A percentile compares a stretch with the other conserved stretches of the same genome.
Evolutionary conservation across 23 tunicate species (phyloP).

Genomic region (Diplosoma virens): DNA sequence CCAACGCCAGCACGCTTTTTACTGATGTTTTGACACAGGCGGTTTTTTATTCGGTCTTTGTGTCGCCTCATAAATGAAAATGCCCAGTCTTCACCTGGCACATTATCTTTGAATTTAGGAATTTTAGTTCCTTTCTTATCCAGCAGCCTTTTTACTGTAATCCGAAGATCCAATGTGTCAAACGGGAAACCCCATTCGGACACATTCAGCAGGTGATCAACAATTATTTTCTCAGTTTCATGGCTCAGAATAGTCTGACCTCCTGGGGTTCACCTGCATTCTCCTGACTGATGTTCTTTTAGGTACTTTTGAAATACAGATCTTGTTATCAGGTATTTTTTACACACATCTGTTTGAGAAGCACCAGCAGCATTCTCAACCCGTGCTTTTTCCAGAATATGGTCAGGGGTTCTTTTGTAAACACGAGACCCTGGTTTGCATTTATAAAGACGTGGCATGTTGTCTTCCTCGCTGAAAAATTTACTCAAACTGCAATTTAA

Average conservation of each 20-base stretch:
- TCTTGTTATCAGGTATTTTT: too few species aligned
- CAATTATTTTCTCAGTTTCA: constrained; percentile 3
- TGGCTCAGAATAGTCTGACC: constrained; percentile 10
- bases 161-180: constrained; percentile 3
- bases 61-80: neutral
- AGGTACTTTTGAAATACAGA: too few species aligned
- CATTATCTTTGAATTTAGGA: neutral
- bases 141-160: constrained; percentile 4
- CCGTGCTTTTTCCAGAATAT: too few species aligned
- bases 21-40: constrained; percentile 5
- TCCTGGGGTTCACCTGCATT: constrained; percentile 27
- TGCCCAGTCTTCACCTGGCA: constrained; percentile 26
- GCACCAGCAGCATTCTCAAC: too few species aligned
- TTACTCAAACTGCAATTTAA: too few species aligned
- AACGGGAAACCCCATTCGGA: constrained; percentile 32
- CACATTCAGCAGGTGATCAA: neutral
- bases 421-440: too few species aligned
- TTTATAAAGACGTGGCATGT: too few species aligned
- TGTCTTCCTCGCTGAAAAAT: too few species aligned
- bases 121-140: neutral
- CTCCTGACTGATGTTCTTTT: too few species aligned
- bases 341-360: too few species aligned
- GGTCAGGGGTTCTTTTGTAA: too few species aligned
- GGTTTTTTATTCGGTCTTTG: neutral
- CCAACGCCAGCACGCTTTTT: constrained; percentile 15